Percentiles rank a stretch among this genome's conserved stretches.
phyloP scores from a whole-genome alignment of 2,797 vertebrate genomes.

The Halcyon smyrnensis region DNA sequence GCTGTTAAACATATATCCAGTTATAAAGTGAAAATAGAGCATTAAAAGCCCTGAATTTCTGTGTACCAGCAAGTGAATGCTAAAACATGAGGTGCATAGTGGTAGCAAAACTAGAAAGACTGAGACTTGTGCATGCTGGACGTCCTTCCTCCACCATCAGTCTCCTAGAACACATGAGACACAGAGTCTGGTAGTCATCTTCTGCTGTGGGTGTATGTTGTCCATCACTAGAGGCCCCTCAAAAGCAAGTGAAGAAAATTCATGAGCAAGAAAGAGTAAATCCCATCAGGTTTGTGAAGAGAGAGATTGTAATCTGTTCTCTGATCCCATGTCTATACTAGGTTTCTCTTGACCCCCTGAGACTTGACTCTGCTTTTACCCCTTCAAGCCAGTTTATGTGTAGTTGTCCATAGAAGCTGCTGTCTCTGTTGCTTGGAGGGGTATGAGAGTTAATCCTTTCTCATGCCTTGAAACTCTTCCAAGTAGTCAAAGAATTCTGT shows the following conservation, averaged over 20 bases:
- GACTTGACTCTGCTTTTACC: background rate
- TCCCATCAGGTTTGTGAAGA: background rate
- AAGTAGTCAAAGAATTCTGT: background rate
- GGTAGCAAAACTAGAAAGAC: background rate
- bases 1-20: background rate
- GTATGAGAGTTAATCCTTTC: background rate
- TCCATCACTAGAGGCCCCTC: background rate
- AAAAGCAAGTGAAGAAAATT: background rate
- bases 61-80: background rate
- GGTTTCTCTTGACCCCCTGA: background rate
- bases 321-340: background rate
- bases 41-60: background rate
- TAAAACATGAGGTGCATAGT: accelerated
- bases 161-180: background rate
- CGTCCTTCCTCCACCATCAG: accelerated
- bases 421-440: background rate
- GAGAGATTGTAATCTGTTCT: background rate
- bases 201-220: accelerated
- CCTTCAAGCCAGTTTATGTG: background rate
- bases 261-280: accelerated
- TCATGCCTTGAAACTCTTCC: background rate
- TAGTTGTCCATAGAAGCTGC: background rate
- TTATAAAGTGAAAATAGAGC: background rate
- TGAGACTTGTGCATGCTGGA: accelerated
- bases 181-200: background rate